phyloP scores from a whole-genome alignment of 2,888 invertebrate genomes.

The Xanthostigma xanthostigma region DNA sequence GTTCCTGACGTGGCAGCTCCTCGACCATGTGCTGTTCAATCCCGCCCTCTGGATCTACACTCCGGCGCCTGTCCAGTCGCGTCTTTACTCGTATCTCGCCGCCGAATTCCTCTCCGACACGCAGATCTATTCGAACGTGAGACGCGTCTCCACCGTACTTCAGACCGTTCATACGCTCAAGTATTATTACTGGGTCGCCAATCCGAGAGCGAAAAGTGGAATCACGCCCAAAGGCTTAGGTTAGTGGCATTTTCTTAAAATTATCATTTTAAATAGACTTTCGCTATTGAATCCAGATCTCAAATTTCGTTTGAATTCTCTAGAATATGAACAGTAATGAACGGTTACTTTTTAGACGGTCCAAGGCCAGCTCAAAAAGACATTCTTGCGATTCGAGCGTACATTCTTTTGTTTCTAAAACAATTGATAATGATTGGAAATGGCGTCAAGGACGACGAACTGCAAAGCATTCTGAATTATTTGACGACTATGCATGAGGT shows the following conservation, averaged over 20 bases:
- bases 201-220: conserved; percentile 88
- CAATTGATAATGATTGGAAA: conserved; percentile 94
- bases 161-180: conserved; percentile 98
- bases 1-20: conserved; percentile 84
- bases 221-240: conserved; percentile 90
- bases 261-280: too few relatives aligned
- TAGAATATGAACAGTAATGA: background rate
- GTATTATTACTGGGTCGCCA: conserved; percentile 98
- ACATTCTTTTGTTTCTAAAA: conserved; percentile 88
- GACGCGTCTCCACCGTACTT: conserved; percentile 90
- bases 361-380: conserved; percentile 89
- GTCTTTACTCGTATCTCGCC: conserved; percentile 92
- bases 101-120: conserved; percentile 98
- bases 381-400: conserved; percentile 84
- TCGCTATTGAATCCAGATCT: too few relatives aligned
- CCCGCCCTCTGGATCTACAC: conserved; percentile 99
- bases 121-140: conserved; percentile 91
- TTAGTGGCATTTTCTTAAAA: conserved; percentile 30
- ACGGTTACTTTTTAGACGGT: conserved; percentile 51
- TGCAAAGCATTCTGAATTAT: conserved; percentile 96
- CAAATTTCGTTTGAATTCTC: too few relatives aligned
- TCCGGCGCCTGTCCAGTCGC: conserved; percentile 85
- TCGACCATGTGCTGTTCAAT: conserved; percentile 99
- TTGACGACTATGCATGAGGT: conserved; percentile 96
- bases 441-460: conserved; percentile 95